phyloP scores from a whole-genome alignment of 2,113 vertebrate species.

The Mohoua ochrocephala region DNA sequence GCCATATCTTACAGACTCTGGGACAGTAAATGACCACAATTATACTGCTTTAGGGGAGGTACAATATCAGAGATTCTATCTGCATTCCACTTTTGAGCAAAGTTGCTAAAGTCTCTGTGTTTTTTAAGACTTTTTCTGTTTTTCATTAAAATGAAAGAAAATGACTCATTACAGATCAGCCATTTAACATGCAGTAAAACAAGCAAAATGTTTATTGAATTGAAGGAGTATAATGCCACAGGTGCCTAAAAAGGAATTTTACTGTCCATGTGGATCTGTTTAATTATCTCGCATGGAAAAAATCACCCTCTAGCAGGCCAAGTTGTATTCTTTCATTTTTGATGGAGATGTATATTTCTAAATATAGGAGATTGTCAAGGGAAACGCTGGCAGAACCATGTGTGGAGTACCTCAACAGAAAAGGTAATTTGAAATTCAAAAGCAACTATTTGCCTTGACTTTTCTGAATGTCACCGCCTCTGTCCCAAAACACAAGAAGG shows the following conservation, averaged over 20 bases:
- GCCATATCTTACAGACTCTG: not conserved
- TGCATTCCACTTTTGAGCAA: not conserved
- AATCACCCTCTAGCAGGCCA: not conserved
- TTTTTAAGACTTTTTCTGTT: not conserved
- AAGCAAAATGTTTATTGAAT: not conserved
- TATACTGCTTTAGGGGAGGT: not conserved
- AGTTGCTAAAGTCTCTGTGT: not conserved
- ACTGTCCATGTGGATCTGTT: not conserved
- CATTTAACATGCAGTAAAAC: not conserved
- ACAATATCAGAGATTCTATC: not conserved
- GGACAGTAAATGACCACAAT: not conserved
- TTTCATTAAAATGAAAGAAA: not conserved
- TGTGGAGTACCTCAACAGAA: not conserved
- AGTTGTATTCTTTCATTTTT: not conserved
- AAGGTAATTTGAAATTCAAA: not conserved
- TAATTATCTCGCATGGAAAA: not conserved
- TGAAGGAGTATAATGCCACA: not conserved
- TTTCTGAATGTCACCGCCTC: not conserved
- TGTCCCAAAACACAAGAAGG: not conserved
- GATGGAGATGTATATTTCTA: not conserved
- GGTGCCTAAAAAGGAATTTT: not conserved
- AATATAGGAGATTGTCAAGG: not conserved
- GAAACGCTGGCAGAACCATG: not conserved
- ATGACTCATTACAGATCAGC: not conserved
- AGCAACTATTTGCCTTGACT: not conserved